These are phyloP conservation scores for Xenentodon cancila DNA, from an alignment of 2,797 vertebrate species.

Conservation along the genomic window DNA sequence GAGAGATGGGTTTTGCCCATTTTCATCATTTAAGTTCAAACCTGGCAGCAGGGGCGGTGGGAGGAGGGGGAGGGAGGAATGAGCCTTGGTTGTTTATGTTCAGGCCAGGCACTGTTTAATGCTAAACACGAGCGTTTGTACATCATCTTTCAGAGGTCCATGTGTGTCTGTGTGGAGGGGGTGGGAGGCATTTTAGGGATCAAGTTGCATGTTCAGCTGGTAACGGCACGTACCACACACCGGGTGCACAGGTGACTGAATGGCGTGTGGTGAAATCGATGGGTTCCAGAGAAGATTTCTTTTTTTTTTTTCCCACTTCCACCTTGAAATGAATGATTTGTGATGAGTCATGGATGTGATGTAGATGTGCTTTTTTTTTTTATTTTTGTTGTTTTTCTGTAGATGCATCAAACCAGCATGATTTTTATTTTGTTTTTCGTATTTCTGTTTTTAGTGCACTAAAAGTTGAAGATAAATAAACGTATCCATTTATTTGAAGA, in stretches of 20 bases:
- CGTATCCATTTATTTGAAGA: conserved; percentile 77
- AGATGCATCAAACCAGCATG: conserved; percentile 69
- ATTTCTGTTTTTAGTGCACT: conserved; percentile 73
- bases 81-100: conserved; percentile 70
- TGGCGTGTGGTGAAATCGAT: conserved; percentile 52
- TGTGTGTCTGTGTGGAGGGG: conserved; percentile 50
- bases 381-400: conserved; percentile 54
- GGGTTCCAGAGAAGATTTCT: conserved; percentile 41
- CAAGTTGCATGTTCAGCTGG: conserved; percentile 35
- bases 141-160: conserved; percentile 70
- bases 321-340: conserved; percentile 68
- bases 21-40: conserved; percentile 54
- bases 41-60: conserved; percentile 35
- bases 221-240: conserved; percentile 63
- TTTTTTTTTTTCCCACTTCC: conserved; percentile 37
- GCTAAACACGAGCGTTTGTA: conserved; percentile 80
- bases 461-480: conserved; percentile 79
- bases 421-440: conserved; percentile 38
- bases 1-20: conserved; percentile 31
- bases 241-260: conserved; percentile 53
- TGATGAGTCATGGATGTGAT: conserved; percentile 74
- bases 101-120: conserved; percentile 75
- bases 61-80: conserved; percentile 7
- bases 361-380: conserved; percentile 51
- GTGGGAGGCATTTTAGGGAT: conserved; percentile 7